Percentiles rank a stretch among this genome's conserved stretches.
phyloP scores from a whole-genome alignment of 2,113 vertebrate species.

The Lepus americanus region DNA sequence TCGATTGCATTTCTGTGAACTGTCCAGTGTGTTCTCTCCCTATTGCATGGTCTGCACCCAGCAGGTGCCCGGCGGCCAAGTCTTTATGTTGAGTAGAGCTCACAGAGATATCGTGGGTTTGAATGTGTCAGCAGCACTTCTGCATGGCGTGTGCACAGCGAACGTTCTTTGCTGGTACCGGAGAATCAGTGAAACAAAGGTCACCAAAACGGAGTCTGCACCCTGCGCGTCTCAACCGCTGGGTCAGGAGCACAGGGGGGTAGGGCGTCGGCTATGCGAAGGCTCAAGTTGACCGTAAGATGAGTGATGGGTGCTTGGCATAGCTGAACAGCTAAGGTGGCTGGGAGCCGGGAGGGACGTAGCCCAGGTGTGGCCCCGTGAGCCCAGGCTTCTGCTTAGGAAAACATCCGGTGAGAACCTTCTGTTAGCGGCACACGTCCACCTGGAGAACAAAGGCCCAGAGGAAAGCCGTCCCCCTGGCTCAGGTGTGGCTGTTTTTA shows the following conservation, averaged over 20 bases:
- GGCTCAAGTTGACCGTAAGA: not conserved
- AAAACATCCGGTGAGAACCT: not conserved
- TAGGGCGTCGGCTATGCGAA: accelerated
- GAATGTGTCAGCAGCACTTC: not conserved
- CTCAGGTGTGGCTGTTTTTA: not conserved
- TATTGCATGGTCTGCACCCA: not conserved
- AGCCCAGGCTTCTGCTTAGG: not conserved
- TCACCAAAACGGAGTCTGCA: not conserved
- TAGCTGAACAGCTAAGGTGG: accelerated
- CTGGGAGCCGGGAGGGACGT: accelerated
- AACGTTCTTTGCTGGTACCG: not conserved
- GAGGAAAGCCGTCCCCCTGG: not conserved
- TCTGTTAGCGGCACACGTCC: no score
- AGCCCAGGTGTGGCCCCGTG: accelerated
- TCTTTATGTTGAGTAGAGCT: not conserved
- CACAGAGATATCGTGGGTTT: not conserved
- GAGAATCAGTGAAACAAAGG: not conserved
- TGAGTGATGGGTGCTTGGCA: accelerated
- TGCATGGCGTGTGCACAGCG: not conserved
- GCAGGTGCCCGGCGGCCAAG: not conserved
- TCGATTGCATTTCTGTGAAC: not conserved
- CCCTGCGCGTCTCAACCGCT: not conserved
- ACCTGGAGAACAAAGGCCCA: accelerated
- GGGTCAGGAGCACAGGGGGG: accelerated
- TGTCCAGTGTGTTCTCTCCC: not conserved